Evolutionary conservation across 2,888 invertebrate genomes (phyloP).

Genomic region (Helobdella robusta): DNA sequence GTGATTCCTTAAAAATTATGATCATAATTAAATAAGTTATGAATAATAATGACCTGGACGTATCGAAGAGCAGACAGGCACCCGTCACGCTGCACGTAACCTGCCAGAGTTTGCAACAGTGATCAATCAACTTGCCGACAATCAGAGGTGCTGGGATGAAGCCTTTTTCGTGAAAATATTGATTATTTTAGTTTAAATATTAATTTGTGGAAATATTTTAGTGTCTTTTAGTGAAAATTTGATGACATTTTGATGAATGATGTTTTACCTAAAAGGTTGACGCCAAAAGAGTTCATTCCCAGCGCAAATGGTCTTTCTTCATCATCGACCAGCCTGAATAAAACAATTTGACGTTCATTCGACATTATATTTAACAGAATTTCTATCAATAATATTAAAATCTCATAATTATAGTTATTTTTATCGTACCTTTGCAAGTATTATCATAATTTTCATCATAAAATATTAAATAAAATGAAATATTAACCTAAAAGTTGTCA

Average conservation of each 20-base stretch:
- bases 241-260: too few species aligned
- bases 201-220: background rate
- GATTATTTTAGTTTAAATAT: background rate
- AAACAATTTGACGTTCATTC: background rate
- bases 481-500: constrained; percentile 31
- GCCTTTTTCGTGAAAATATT: constrained; percentile 20
- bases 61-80: constrained; percentile 33
- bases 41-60: constrained; percentile 18
- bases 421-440: too few species aligned
- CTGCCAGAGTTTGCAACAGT: constrained; percentile 33
- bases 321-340: constrained; percentile 31
- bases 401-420: too few species aligned
- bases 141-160: constrained; percentile 34
- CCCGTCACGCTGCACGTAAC: constrained; percentile 26
- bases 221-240: too few species aligned
- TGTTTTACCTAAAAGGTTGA: constrained; percentile 34
- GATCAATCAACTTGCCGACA: constrained; percentile 32
- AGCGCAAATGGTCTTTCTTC: constrained; percentile 33
- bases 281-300: constrained; percentile 30
- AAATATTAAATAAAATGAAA: too few species aligned
- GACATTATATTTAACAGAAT: background rate
- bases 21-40: background rate
- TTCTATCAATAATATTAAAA: too few species aligned
- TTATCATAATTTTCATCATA: too few species aligned
- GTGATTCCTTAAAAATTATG: background rate